Evolutionary conservation across 2,797 vertebrate genomes (phyloP), one percentile per base, ranked within the genome.

Genomic region (Bucorvus abyssinicus): DNA sequence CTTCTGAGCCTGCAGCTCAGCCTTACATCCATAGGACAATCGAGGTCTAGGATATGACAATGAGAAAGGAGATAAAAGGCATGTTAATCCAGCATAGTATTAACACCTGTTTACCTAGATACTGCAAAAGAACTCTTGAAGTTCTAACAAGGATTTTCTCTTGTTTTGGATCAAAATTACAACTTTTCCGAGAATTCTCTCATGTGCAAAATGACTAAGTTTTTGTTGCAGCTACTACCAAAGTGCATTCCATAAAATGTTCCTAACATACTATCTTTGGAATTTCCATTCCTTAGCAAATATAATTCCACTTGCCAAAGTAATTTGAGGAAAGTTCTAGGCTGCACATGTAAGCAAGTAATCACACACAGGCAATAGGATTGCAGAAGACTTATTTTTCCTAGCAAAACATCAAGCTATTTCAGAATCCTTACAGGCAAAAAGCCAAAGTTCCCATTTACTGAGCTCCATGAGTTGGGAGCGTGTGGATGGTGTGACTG

Each of bases 21-120:
- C 59, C 20, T 16, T 3, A 10, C 0, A 2, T 40, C 14, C 18
- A 16, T 1, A 26, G 15, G 14, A 71, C 12, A 52, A 38, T 4
- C 2, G 2, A 30, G 6, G 30, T 76, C 45, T 40, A 34, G 22
- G 22, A 10, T 23, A 47, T 6, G 8, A 14, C 36, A 67, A 26
- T 2, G 16, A 49, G 9, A 29, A 29, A 47, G 10, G 30, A 78
- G 6, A 42, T 7, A 26, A 47, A 84, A 63, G 15, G 38, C 14
- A 42, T 16, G 3, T 17, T 63, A 42, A 77, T 10, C 9, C 16
- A 24, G 8, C 0, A 2, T 10, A 0, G 0, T 12, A 77, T 10
- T 27, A 12, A 56, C 0, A 1, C 2, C 1, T 38, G 4, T 26
- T 45, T 60, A 23, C 30, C 9, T 38, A 4, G 18, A 16, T 57